These are phyloP conservation scores for Chloromyia formosa DNA, from an alignment of 2,888 invertebrate genomes.

Conservation along the genomic window DNA sequence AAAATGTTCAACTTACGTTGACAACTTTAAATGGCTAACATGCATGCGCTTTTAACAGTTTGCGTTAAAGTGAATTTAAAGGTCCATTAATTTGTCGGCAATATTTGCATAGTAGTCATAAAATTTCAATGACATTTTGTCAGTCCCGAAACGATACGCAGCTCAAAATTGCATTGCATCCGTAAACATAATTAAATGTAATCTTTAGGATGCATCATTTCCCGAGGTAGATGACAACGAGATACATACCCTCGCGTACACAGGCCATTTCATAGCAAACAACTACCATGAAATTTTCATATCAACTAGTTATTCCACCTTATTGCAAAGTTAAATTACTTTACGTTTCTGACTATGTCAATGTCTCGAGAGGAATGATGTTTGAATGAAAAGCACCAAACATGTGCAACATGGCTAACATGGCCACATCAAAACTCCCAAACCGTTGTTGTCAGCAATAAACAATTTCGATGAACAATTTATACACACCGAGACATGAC, in stretches of 20 bases:
- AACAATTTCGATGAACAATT: slow-evolving; percentile 39
- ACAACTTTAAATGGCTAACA: slow-evolving; percentile 31
- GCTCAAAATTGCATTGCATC: not conserved
- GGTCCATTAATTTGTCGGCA: slow-evolving; percentile 13
- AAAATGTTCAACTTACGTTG: slow-evolving; percentile 1
- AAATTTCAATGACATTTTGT: not conserved
- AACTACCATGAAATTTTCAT: slow-evolving; percentile 40
- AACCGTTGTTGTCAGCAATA: slow-evolving; percentile 33
- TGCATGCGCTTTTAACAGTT: slow-evolving; percentile 25
- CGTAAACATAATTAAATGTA: slow-evolving; percentile 2
- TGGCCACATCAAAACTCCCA: slow-evolving; percentile 27
- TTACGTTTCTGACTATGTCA: slow-evolving; percentile 34
- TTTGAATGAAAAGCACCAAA: slow-evolving; percentile 8
- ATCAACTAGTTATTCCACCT: slow-evolving; percentile 44
- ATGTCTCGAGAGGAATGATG: slow-evolving; percentile 35
- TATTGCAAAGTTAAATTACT: slow-evolving; percentile 47
- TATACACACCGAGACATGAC: slow-evolving; percentile 19
- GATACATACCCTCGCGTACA: too few relatives aligned
- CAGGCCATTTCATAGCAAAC: not conserved
- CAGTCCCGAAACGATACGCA: not conserved
- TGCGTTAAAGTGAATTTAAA: not conserved
- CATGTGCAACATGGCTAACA: slow-evolving; percentile 3
- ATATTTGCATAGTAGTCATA: not conserved
- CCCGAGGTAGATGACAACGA: too few relatives aligned
- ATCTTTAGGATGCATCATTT: not conserved